Percentiles rank a stretch among this genome's conserved stretches.
Conservation (phyloP, 2,888 invertebrate genomes). For the Polydrusus tereticollis region DNA sequence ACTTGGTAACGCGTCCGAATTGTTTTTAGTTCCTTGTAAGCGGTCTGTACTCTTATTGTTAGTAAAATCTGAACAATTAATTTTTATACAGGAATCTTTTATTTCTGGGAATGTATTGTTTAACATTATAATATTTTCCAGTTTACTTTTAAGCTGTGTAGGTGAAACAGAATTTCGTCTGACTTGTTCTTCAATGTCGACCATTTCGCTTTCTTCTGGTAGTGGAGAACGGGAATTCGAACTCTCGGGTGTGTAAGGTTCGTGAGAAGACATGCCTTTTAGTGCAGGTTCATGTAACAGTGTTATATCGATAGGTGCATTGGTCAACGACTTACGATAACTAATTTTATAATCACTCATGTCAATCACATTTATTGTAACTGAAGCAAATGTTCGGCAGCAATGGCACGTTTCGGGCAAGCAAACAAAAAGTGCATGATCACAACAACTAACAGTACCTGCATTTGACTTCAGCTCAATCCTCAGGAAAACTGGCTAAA, state of each 20-base stretch:
- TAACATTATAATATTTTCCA: conserved; percentile 68
- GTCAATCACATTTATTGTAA: conserved; percentile 66
- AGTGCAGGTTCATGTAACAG: conserved; percentile 70
- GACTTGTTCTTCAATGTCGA: conserved; percentile 56
- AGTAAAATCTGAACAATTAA: conserved; percentile 36
- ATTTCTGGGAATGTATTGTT: conserved; percentile 52
- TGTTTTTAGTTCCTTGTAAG: neutral
- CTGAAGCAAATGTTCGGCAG: conserved; percentile 65
- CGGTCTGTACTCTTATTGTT: neutral
- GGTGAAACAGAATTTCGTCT: conserved; percentile 71
- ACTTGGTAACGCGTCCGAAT: neutral
- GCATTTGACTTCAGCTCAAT: conserved; percentile 78
- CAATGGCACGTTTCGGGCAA: conserved; percentile 68
- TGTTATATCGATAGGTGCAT: conserved; percentile 62
- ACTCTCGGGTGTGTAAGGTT: conserved; percentile 88
- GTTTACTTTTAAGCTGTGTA: conserved; percentile 73
- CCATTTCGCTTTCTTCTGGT: conserved; percentile 65
- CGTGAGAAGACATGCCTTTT: conserved; percentile 68
- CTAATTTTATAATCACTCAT: conserved; percentile 62
- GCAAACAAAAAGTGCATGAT: conserved; percentile 67
- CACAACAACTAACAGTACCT: conserved; percentile 81
- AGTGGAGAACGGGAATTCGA: conserved; percentile 82
- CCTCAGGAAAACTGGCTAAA: conserved; percentile 85
- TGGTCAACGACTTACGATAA: conserved; percentile 56
- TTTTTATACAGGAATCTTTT: conserved; percentile 59